Conservation (phyloP, 2,888 invertebrate species). For the Saturnia pavonia region DNA sequence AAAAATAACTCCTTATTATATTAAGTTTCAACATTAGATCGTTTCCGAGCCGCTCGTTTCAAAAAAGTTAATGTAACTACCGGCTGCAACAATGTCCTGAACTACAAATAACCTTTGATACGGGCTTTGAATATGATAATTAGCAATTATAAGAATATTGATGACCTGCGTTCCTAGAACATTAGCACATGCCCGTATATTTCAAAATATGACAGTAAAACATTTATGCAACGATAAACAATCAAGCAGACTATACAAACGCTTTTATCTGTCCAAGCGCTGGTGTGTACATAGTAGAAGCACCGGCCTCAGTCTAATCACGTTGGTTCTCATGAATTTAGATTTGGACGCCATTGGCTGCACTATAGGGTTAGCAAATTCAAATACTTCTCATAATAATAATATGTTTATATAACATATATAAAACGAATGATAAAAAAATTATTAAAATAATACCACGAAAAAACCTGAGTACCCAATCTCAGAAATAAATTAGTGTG, state of each 20-base stretch:
- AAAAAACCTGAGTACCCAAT: background rate
- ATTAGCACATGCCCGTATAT: slow-evolving; percentile 34
- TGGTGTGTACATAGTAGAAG: slow-evolving; percentile 40
- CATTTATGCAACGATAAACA: slow-evolving; percentile 45
- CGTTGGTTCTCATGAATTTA: slow-evolving; percentile 61
- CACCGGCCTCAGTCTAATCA: slow-evolving; percentile 58
- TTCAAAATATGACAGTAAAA: slow-evolving; percentile 44
- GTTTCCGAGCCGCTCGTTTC: background rate
- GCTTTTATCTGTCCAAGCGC: slow-evolving; percentile 53
- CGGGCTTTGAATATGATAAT: background rate
- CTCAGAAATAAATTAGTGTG: background rate
- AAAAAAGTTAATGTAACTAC: background rate
- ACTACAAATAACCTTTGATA: background rate
- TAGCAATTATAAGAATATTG: background rate
- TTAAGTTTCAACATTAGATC: background rate
- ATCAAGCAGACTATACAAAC: slow-evolving; percentile 54
- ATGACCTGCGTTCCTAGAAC: background rate
- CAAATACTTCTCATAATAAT: background rate
- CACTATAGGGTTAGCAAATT: background rate
- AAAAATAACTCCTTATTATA: too few relatives aligned
- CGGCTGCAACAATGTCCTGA: background rate
- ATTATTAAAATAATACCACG: background rate
- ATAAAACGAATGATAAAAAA: background rate
- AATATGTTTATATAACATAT: background rate
- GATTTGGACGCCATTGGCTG: slow-evolving; percentile 38